Conservation (phyloP, 2,888 invertebrate genomes). For the Tubiluchus corallicola region DNA sequence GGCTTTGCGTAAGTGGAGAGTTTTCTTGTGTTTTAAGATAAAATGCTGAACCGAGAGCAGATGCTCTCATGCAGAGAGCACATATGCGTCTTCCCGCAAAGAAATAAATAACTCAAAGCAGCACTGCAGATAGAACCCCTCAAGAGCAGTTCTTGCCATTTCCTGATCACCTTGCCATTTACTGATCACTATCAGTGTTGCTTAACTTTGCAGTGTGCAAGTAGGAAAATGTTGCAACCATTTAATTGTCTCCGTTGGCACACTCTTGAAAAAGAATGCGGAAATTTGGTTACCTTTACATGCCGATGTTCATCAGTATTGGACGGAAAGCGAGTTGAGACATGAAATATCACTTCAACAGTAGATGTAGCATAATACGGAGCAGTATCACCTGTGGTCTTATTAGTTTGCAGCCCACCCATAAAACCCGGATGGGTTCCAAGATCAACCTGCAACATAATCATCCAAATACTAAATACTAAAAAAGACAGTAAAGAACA, state of each 20-base stretch:
- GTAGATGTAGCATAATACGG: conserved; percentile 88
- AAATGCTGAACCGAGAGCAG: too few relatives aligned
- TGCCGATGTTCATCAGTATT: conserved; percentile 44
- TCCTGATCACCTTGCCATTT: too few relatives aligned
- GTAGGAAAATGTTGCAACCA: background rate
- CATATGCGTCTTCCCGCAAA: too few relatives aligned
- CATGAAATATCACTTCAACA: conserved; percentile 86
- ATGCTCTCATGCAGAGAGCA: too few relatives aligned
- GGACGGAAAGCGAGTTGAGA: conserved; percentile 88
- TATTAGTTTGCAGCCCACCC: conserved; percentile 18
- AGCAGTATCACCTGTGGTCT: conserved; percentile 62
- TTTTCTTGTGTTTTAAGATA: too few relatives aligned
- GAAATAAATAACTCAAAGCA: too few relatives aligned
- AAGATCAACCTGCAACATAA: conserved; percentile 48
- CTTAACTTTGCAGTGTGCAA: background rate
- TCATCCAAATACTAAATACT: conserved; percentile 4
- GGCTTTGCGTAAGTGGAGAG: too few relatives aligned
- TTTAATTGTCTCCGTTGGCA: background rate
- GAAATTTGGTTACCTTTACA: too few relatives aligned
- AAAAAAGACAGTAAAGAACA: background rate
- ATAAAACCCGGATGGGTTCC: conserved; percentile 64
- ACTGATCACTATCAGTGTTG: too few relatives aligned
- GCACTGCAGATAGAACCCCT: too few relatives aligned
- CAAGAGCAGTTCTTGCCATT: too few relatives aligned
- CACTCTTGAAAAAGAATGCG: background rate